Conservation (phyloP, 2,797 vertebrate genomes). For the Phylloscopus collybita region DNA sequence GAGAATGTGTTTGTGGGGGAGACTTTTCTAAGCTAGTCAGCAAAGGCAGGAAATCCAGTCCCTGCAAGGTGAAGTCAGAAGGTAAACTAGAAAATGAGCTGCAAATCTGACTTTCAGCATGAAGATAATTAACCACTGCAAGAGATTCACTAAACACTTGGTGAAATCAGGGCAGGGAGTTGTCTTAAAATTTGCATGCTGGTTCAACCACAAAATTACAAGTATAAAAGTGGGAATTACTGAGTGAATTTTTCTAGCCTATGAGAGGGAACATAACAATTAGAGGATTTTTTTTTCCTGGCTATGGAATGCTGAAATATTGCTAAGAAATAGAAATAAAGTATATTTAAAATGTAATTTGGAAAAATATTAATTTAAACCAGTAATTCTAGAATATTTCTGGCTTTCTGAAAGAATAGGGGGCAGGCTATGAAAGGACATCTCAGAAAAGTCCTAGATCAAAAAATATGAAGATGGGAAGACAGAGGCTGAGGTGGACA, state of each 20-base stretch:
- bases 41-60: neutral
- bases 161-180: constrained; percentile 48
- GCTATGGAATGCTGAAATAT: neutral
- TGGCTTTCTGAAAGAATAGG: neutral
- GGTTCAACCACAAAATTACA: constrained; percentile 61
- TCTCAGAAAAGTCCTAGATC: neutral
- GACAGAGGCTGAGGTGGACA: neutral
- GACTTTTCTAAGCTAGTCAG: neutral
- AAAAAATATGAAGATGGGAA: neutral
- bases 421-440: neutral
- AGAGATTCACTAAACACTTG: constrained; percentile 31
- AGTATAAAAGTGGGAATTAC: constrained; percentile 58
- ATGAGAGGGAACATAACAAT: constrained; percentile 41
- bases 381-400: neutral
- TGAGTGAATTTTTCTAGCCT: constrained; percentile 25
- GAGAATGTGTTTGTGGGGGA: neutral
- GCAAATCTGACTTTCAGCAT: constrained; percentile 24
- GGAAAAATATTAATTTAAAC: neutral
- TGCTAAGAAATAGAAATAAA: constrained; percentile 6
- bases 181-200: constrained; percentile 50
- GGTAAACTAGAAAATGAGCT: constrained; percentile 21
- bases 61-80: constrained; percentile 19
- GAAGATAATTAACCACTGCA: constrained; percentile 20
- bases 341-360: neutral
- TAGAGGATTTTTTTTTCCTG: neutral